These are phyloP conservation scores for Salvator merianae DNA, from an alignment of 2,113 vertebrate species.

Conservation along the genomic window DNA sequence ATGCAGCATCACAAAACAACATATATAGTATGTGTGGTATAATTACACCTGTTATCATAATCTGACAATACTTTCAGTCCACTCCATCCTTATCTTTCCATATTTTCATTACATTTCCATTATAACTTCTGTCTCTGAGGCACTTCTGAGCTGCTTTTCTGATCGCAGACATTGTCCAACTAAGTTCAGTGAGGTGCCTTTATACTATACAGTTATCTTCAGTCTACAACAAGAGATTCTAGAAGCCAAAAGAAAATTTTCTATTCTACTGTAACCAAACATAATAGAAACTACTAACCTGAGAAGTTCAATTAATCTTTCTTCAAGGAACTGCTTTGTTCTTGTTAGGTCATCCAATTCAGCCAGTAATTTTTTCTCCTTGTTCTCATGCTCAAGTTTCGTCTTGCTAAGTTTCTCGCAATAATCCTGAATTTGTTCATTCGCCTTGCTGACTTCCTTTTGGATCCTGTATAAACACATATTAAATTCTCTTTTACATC, in stretches of 20 bases:
- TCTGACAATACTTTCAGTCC: too few relatives aligned
- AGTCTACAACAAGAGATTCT: background rate
- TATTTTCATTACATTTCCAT: too few relatives aligned
- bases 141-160: too few relatives aligned
- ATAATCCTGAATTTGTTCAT: constrained; percentile 78
- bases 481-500: background rate
- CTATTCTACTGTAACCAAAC: background rate
- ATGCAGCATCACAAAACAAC: too few relatives aligned
- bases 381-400: constrained; percentile 77
- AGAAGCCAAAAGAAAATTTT: background rate
- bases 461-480: constrained; percentile 77
- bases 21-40: too few relatives aligned
- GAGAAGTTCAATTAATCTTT: constrained; percentile 92
- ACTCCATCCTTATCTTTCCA: too few relatives aligned
- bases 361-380: constrained; percentile 82
- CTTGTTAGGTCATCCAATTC: constrained; percentile 91
- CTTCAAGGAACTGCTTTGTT: constrained; percentile 92
- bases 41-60: too few relatives aligned
- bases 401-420: constrained; percentile 78
- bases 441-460: constrained; percentile 75
- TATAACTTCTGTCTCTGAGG: too few relatives aligned
- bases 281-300: constrained; percentile 73
- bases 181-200: background rate
- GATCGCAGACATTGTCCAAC: background rate
- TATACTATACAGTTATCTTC: background rate